Base-by-base conservation (phyloP, 2,888 invertebrate genomes). In the Drosophila barbarae region DNA sequence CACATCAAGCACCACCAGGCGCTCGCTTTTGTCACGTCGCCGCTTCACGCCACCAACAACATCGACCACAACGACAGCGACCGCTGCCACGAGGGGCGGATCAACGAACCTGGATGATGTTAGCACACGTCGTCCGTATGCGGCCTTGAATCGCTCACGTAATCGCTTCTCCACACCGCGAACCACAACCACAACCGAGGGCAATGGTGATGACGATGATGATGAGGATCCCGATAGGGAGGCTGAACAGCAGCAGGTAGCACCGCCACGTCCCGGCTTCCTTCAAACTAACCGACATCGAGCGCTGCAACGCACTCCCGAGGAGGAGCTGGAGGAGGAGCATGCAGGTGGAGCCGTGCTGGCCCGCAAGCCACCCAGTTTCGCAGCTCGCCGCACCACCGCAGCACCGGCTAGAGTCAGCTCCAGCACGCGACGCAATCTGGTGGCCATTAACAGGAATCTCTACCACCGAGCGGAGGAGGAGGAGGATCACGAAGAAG, bases 221-320 rank as follows among this genome's bases (percentile, higher is more conserved):
- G 53, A 69, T 13, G 32, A 46, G 4, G 56, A 36, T 1, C 10
- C 32, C 35, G 35, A 65, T 35, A 23, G 58, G 5, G 41, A 39
- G 15, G 13, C 39, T 32, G 36, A 65, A 2, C 32, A 51, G 18
- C 55, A 28, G 30, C 55, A 28, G 30, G 41, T 51, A 28, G 52
- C 53, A 61, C 74, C 38, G 53, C 46, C 55, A 42, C 73, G 72
- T 7, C 53, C 65, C 1, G 68, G 63, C 12, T 72, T 78, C 28
- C 44, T 75, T 49, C 74, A 80, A 63, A 80, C 82, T 1, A 84
- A 84, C 52, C 74, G 84, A 2, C 82, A 84, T 58, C 73, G 82
- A 3, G 73, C 82, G 0, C 35, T 77, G 30, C 32, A 56, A 9
- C 46, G 32, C 13, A 47, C 26, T 3, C 51, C 39, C 8, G 56